Evolutionary conservation across 2,888 invertebrate genomes (phyloP), one percentile per base, ranked within the genome.

Genomic region (Lottia gigantea): DNA sequence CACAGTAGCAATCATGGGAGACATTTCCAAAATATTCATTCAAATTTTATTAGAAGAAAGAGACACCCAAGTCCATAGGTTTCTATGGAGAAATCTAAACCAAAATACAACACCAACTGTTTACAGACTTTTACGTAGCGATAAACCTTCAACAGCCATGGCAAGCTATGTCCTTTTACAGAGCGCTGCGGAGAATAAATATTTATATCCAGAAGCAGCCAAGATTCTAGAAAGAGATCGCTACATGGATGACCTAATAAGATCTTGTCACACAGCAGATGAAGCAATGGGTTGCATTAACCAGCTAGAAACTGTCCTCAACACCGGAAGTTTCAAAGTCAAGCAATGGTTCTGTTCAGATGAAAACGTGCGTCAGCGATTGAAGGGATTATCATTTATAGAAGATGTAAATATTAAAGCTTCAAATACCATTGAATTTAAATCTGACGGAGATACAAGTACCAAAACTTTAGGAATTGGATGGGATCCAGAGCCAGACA

Each of bases 101-200:
- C 31, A 61, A 66, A 23, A 40, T 15, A 40, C 2, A 49, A 62
- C 4, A 55, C 65, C 49, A 31, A 31, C 26, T 26, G 23, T 25
- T 16, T 67, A 68, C 46, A 49, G 68, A 62, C 46, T 68, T 11
- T n/a, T 62, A 6, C 3, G 62, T 15, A 14, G 71, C 67, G 67
- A 71, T 49, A 71, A 67, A 46, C 25, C 67, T 12, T 71, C 71
- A 15, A 67, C 71, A n/a, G 67, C 66, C 40, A 71, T 71, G 66
- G 71, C 66, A 16, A 55, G 19, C 19, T 66, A 66, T 46, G 46
- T 67, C 46, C 66, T 72, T 47, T 45, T 70, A 11, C 46, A 61
- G 8, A 66, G 63, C 7, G 72, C 72, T 46, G 45, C 62, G 11
- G 64, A 69, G 26, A 23, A 61, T 40, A 15, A 66, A 46, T 14